phyloP scores from a whole-genome alignment of 2,888 invertebrate genomes.

The Drosophila meridionalis region DNA sequence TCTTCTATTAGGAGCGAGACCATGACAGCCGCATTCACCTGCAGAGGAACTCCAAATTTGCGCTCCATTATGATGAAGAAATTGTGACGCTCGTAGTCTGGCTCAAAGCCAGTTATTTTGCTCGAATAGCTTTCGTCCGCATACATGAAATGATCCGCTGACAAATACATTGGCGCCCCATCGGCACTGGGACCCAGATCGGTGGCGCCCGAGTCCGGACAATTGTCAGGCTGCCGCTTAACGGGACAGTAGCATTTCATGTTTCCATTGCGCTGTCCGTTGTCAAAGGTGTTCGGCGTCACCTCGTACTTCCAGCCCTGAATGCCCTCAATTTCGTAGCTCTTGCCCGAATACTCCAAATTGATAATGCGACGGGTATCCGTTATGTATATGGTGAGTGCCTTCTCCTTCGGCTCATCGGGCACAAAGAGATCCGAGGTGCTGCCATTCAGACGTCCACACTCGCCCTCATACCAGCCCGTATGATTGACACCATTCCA shows the following conservation, averaged over 20 bases:
- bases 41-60: conserved; percentile 90
- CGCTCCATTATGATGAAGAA: conserved; percentile 90
- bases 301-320: conserved; percentile 85
- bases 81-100: conserved; percentile 88
- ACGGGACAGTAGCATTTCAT: conserved; percentile 90
- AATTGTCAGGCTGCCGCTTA: conserved; percentile 77
- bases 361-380: conserved; percentile 91
- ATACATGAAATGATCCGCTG: conserved; percentile 92
- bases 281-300: conserved; percentile 89
- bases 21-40: conserved; percentile 91
- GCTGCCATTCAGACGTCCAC: conserved; percentile 90
- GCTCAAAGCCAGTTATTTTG: conserved; percentile 88
- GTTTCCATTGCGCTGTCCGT: conserved; percentile 87
- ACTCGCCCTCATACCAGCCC: conserved; percentile 87
- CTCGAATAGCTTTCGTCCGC: conserved; percentile 89
- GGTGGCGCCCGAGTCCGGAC: conserved; percentile 87
- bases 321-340: conserved; percentile 69
- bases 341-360: conserved; percentile 73
- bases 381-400: conserved; percentile 89
- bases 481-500: conserved; percentile 89
- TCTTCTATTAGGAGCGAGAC: conserved; percentile 88
- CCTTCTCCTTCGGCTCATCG: conserved; percentile 85
- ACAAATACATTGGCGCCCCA: conserved; percentile 92
- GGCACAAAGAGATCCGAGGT: conserved; percentile 94
- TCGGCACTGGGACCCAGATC: conserved; percentile 90